phyloP scores from a whole-genome alignment of 1,140 invertebrate species.

The Lucilia sericata region DNA sequence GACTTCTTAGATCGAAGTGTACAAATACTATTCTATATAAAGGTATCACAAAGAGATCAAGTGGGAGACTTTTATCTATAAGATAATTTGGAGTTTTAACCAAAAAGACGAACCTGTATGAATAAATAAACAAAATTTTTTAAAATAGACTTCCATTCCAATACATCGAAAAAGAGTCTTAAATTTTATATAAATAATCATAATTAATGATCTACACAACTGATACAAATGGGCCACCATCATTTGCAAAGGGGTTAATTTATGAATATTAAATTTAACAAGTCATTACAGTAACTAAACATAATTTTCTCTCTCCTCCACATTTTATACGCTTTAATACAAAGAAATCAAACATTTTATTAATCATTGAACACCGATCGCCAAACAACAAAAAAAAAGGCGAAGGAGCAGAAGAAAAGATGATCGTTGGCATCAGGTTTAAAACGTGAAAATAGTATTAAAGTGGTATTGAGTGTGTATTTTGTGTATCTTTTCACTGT shows the following conservation, averaged over 20 bases:
- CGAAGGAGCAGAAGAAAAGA: not conserved
- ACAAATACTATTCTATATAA: too few species aligned
- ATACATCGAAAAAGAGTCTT: too few species aligned
- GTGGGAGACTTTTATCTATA: too few species aligned
- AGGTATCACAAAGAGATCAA: too few species aligned
- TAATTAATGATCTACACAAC: not conserved
- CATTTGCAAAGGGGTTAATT: not conserved
- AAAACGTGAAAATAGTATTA: constrained; percentile 21
- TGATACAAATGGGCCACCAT: constrained; percentile 3
- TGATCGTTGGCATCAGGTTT: constrained; percentile 15
- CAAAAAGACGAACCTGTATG: too few species aligned
- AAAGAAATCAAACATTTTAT: not conserved
- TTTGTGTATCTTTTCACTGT: not conserved
- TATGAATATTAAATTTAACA: constrained; percentile 25
- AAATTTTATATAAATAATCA: not conserved
- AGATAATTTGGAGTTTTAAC: too few species aligned
- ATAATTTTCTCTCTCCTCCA: not conserved
- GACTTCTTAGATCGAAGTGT: too few species aligned
- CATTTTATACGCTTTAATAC: not conserved
- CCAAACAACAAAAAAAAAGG: not conserved
- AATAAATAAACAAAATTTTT: too few species aligned
- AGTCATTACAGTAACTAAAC: constrained; percentile 10
- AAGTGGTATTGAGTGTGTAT: not conserved
- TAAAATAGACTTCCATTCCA: too few species aligned
- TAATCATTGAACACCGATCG: constrained; percentile 23